Evolutionary conservation across 2,888 invertebrate species (phyloP), one percentile per base, ranked within the genome.

Genomic region (Chesias legatella): DNA sequence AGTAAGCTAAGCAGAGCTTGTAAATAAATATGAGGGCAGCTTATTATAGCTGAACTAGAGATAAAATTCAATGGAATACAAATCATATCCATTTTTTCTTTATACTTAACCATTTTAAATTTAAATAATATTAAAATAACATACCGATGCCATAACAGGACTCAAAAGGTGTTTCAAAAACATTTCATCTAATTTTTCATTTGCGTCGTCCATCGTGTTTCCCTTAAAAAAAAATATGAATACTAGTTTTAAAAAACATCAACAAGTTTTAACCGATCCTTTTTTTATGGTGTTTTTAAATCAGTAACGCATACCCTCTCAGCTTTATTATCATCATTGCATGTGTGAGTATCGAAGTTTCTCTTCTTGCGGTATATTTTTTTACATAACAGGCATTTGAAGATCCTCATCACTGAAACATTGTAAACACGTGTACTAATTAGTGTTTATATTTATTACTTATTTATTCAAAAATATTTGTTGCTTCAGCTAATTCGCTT

Each of bases 381-480:
- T 49, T 81, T 82, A 55, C 85, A 85, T n/a, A 67, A 26, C 23
- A 67, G 42, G 55, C 85, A 86, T 44, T 68, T 71, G 6, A 71
- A 48, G 1, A 82, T 58, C 53, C 71, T 77, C 6, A 56, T 61
- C 47, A 75, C 84, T 85, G 66, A 48, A 80, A 82, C n/a, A n/a
- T n/a, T n/a, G n/a, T n/a, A n/a, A n/a, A n/a, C n/a, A n/a, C n/a
- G n/a, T n/a, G n/a, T n/a, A n/a, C n/a, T n/a, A n/a, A n/a, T n/a
- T n/a, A n/a, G n/a, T n/a, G n/a, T n/a, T n/a, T n/a, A n/a, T n/a
- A n/a, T n/a, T n/a, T n/a, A n/a, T n/a, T n/a, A n/a, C n/a, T n/a
- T n/a, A n/a, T n/a, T n/a, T n/a, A n/a, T n/a, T n/a, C n/a, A n/a
- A n/a, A n/a, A n/a, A n/a, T n/a, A n/a, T n/a, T n/a, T n/a, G n/a